Base-by-base conservation (phyloP, 2,113 vertebrate species). In the Echinops telfairi region DNA sequence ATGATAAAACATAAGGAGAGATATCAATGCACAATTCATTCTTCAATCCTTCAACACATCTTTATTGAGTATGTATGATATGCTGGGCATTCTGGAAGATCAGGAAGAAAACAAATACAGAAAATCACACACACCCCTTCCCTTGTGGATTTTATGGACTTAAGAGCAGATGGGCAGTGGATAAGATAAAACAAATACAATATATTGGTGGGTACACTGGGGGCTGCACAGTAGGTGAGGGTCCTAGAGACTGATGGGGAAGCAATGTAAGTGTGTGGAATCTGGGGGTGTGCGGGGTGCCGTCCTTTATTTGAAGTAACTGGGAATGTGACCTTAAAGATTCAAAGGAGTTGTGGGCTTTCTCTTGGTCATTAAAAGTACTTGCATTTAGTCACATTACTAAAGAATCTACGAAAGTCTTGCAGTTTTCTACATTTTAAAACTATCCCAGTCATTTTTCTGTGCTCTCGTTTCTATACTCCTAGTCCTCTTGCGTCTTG, bases 231-330 rank as follows among this genome's bases (percentile, higher is more conserved):
- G 38, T 12, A 16, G 62, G n/a, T 25, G 17, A 66, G 33, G 27
- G n/a, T n/a, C 1, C 1, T 0, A 10, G n/a, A 68, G 47, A 1
- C 8, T 23, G 23, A 29, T 3, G 36, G 40, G 66, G 36, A 60
- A 16, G 7, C 0, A 16, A 3, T 20, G 19, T 70, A 62, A 23
- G 43, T 0, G 57, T 53, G 53, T 53, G 47, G 47, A 53, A 53
- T 10, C 12, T 53, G 47, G 47, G 47, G n/a, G 25, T 10, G 22
- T 15, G 64, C 25, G 8, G 12, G 66, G 82, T 75, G 73, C 16
- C 71, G 11, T 4, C 57, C 23, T 62, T 58, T 23, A 1, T 2
- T 29, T 31, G 25, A 68, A 31, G 66, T 31, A 68, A 15, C 66
- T 5, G 31, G 29, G 64, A 15, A 6, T 22, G 38, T 11, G 22